Conservation (phyloP, 2,888 invertebrate species). For the Megalurothrips usitatus region DNA sequence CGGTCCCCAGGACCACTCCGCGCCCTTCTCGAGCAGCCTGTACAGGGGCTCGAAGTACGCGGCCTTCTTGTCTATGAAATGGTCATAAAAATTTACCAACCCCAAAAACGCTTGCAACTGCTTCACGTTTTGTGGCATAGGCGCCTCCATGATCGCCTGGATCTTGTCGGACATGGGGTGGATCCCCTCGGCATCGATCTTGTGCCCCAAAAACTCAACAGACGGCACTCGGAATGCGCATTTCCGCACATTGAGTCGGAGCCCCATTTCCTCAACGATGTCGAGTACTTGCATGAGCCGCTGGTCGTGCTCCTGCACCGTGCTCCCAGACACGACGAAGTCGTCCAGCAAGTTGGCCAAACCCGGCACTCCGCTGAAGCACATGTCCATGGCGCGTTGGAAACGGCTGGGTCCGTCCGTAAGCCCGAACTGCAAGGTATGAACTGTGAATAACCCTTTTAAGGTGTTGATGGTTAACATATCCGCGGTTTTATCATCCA, state of each 20-base stretch:
- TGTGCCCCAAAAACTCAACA: not conserved
- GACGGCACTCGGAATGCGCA: not conserved
- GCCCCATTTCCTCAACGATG: constrained; percentile 14
- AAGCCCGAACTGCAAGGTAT: no score
- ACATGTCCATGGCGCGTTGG: no score
- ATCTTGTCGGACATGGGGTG: not conserved
- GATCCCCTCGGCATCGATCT: not conserved
- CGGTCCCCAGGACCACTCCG: not conserved
- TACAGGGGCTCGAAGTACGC: not conserved
- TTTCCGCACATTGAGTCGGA: constrained; percentile 34
- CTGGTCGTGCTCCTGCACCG: constrained; percentile 34
- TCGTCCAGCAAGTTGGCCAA: constrained; percentile 33
- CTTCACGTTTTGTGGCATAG: not conserved
- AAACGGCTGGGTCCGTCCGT: no score
- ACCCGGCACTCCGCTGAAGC: not conserved
- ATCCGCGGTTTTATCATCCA: no score
- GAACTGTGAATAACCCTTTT: no score
- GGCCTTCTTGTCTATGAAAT: not conserved
- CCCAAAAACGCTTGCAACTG: not conserved
- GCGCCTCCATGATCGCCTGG: not conserved
- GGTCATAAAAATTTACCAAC: not conserved
- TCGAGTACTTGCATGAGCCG: constrained; percentile 28
- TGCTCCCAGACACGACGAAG: constrained; percentile 31
- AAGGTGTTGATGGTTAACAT: no score
- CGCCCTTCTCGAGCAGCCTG: not conserved